phyloP scores from a whole-genome alignment of 1,140 invertebrate genomes.

The Hyphantria cunea region DNA sequence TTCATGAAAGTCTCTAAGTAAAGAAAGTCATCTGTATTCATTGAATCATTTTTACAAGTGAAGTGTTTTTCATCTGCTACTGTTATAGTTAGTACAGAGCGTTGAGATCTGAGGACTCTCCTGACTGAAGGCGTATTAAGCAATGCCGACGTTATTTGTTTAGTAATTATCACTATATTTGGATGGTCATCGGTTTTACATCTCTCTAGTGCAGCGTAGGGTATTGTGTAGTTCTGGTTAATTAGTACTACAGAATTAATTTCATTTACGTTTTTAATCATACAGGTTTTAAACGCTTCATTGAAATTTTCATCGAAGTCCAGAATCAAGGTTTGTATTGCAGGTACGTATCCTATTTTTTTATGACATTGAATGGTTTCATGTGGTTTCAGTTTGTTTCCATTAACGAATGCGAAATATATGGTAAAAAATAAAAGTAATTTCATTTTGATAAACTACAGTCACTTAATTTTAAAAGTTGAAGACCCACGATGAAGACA shows the following conservation, averaged over 20 bases:
- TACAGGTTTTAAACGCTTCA: constrained; percentile 11
- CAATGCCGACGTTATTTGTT: constrained; percentile 9
- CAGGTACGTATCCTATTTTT: neutral
- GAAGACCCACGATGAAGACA: neutral
- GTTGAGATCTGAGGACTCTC: constrained; percentile 20
- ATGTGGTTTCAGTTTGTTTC: neutral
- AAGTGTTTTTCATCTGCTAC: constrained; percentile 20
- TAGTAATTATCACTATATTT: constrained; percentile 23
- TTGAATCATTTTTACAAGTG: constrained; percentile 32
- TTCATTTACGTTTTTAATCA: constrained; percentile 5
- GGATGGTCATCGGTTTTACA: constrained; percentile 1
- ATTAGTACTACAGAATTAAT: constrained; percentile 14
- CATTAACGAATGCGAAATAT: neutral
- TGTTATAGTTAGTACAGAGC: constrained; percentile 33
- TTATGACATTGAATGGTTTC: neutral
- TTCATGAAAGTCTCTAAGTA: constrained; percentile 38
- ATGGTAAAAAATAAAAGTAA: neutral
- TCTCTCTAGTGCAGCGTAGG: neutral
- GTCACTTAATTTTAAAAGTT: neutral
- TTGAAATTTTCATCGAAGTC: constrained; percentile 5
- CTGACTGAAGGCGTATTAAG: neutral
- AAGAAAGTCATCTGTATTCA: constrained; percentile 12
- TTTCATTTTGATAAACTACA: neutral
- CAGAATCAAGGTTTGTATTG: constrained; percentile 14
- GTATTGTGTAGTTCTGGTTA: neutral